phyloP scores from a whole-genome alignment of 2,888 invertebrate species.

The Himalopsyche tibetana region DNA sequence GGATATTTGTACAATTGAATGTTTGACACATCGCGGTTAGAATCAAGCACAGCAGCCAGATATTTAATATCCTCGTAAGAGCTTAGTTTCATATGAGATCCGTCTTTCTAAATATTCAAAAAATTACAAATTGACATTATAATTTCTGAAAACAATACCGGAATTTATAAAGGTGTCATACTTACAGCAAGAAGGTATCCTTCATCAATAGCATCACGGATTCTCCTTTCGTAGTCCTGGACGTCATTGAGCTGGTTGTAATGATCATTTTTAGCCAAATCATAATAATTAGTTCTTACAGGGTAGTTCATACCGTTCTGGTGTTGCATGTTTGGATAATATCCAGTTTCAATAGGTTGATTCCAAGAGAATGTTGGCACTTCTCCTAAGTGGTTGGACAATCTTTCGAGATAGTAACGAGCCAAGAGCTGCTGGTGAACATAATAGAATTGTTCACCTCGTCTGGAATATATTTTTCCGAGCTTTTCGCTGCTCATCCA shows the following conservation, averaged over 20 bases:
- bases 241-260: constrained; percentile 73
- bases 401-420: constrained; percentile 86
- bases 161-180: neutral
- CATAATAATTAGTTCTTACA: constrained; percentile 78
- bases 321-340: constrained; percentile 79
- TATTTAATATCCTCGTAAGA: constrained; percentile 77
- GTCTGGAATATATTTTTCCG: constrained; percentile 76
- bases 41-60: constrained; percentile 81
- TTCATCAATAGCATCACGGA: constrained; percentile 79
- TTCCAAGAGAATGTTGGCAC: constrained; percentile 78
- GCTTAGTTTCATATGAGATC: constrained; percentile 69
- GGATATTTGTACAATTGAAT: constrained; percentile 78
- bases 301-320: constrained; percentile 82
- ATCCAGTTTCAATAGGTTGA: constrained; percentile 78
- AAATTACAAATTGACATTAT: neutral
- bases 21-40: constrained; percentile 80
- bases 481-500: constrained; percentile 79
- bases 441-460: constrained; percentile 82
- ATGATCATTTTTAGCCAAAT: constrained; percentile 74
- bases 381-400: constrained; percentile 83
- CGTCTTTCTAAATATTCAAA: constrained; percentile 70
- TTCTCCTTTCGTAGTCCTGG: constrained; percentile 76
- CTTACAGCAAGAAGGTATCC: constrained; percentile 74
- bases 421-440: constrained; percentile 82
- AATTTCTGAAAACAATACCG: neutral